A percentile compares a stretch with the other conserved stretches of the same genome.
Evolutionary conservation across 2,113 vertebrate genomes (phyloP).

Genomic region (Entosphenus tridentatus): DNA sequence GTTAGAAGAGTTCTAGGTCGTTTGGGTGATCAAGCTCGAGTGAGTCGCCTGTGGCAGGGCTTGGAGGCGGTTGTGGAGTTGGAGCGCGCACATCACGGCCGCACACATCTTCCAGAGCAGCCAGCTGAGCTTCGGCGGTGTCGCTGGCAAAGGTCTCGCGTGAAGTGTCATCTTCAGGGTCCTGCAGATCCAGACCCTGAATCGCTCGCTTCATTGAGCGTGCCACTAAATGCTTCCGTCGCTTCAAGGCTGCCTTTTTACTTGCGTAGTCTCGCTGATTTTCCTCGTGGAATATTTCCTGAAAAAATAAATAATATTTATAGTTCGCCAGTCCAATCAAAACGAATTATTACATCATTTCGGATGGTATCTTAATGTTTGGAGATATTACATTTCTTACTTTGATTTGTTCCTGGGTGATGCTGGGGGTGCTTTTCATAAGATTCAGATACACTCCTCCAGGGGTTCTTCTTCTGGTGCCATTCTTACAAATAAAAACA

Average conservation of each 20-base stretch:
- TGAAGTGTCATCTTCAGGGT: conserved; percentile 58
- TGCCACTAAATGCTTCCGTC: conserved; percentile 46
- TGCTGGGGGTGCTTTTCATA: conserved; percentile 63
- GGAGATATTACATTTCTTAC: conserved; percentile 18
- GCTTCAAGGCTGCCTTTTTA: conserved; percentile 74
- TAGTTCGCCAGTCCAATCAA: no score
- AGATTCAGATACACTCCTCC: conserved; percentile 83
- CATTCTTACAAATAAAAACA: conserved; percentile 30
- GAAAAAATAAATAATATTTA: conserved; percentile 6
- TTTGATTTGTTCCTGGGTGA: conserved; percentile 54
- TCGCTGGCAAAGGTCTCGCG: conserved; percentile 90
- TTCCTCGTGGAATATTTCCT: conserved; percentile 66
- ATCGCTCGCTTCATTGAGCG: conserved; percentile 94
- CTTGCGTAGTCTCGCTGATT: conserved; percentile 48
- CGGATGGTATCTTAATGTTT: no score
- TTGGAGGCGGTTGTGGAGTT: conserved; percentile 1
- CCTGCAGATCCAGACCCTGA: conserved; percentile 62
- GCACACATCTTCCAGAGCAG: conserved; percentile 52
- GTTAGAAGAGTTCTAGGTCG: conserved; percentile 65
- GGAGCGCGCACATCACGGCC: conserved; percentile 23
- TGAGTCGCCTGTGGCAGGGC: conserved; percentile 25
- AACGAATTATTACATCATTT: no score
- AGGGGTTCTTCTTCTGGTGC: conserved; percentile 69
- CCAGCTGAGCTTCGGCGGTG: conserved; percentile 59
- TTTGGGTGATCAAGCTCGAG: conserved; percentile 52